Conservation (phyloP, 2,888 invertebrate species). For the Andrena flavipes region DNA sequence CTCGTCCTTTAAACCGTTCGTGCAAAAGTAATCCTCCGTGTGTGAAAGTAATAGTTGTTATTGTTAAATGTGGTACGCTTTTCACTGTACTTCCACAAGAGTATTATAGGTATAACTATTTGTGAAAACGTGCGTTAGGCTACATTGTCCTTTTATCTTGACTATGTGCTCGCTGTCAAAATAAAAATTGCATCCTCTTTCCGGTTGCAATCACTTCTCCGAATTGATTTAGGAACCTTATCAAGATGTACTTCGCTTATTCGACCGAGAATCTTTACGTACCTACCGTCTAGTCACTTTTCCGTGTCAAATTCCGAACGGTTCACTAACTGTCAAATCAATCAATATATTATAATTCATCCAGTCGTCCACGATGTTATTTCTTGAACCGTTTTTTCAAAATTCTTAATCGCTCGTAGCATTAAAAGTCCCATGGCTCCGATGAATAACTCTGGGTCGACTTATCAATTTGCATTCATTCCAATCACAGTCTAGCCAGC, state of each 20-base stretch:
- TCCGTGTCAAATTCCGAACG: neutral
- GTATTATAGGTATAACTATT: slow-evolving; percentile 31
- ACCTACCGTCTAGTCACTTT: neutral
- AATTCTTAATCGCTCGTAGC: neutral
- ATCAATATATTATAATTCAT: too few species aligned
- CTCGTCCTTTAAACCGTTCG: neutral
- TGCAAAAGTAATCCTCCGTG: neutral
- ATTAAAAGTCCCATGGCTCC: neutral
- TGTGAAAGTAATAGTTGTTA: neutral
- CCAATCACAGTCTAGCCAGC: neutral
- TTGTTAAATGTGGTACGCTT: too few species aligned
- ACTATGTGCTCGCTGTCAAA: slow-evolving; percentile 37
- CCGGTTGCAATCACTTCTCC: slow-evolving; percentile 57
- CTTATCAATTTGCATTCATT: neutral
- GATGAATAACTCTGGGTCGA: neutral
- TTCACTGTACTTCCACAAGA: neutral
- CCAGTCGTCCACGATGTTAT: neutral
- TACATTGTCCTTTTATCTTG: slow-evolving; percentile 40
- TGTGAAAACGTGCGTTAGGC: neutral
- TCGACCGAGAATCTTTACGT: slow-evolving; percentile 13
- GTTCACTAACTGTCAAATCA: neutral
- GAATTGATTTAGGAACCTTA: slow-evolving; percentile 60
- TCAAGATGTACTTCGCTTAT: slow-evolving; percentile 33
- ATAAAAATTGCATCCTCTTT: slow-evolving; percentile 61
- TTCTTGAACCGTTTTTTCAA: neutral